Base-by-base conservation (phyloP, 1,140 invertebrate species). In the Panagrolaimus sp. region DNA sequence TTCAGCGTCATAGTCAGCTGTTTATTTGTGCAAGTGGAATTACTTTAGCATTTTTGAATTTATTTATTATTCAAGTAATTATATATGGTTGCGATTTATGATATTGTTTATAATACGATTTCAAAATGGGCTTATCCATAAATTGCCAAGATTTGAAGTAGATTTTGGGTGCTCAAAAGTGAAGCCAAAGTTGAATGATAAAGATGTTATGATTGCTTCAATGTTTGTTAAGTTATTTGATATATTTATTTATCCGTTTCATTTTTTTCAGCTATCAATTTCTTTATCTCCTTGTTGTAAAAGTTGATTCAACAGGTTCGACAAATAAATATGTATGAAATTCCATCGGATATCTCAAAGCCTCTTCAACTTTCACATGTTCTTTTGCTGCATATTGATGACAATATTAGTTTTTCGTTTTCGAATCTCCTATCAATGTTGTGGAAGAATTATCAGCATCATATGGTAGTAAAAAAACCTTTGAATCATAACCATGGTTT, bases 1-100 rank as follows among this genome's bases (percentile, higher is more conserved):
- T 73, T 73, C 64, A 73, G 71, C 47, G 72, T 10, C 70, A 58
- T 38, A 74, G 72, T 63, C 71, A 73, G 15, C 26, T 73, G 26
- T 21, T 73, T 10, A 26, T 73, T 10, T 65, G 62, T 44, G 43
- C 71, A 10, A 73, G 63, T 26, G 71, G 71, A 24, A 17, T 73
- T 21, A 66, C 70, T 8, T 28, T 26, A 10, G 43, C 45, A n/a
- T 17, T 65, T 21, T 38, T 73, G 62, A 65, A 66, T 65, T 62
- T 62, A 17, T 73, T 73, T 62, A 14, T 74, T 28, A 66, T 71
- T 48, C 70, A 71, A 12, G 10, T 58, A 15, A 58, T 58, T 24
- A 12, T 24, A 10, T 12, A 10, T 15, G 9, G 21, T 12, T 58
- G 10, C 21, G 21, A 21, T 9, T 12, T 32, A 24, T 64, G 21